These are phyloP conservation scores for Meteorus colon DNA, from an alignment of 2,888 invertebrate species.

Conservation along the genomic window DNA sequence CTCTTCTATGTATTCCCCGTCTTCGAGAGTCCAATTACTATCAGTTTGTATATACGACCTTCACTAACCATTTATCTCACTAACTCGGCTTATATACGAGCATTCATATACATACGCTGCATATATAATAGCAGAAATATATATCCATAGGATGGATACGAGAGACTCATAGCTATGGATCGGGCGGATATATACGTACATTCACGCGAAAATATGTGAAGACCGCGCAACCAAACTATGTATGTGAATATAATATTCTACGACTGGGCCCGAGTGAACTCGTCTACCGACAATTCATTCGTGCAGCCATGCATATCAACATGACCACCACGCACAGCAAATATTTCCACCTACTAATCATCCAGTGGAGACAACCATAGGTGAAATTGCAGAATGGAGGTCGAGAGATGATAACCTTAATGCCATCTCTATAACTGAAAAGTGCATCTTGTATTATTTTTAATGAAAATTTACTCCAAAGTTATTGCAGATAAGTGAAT, in stretches of 20 bases:
- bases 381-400: constrained; percentile 20
- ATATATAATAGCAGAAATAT: constrained; percentile 25
- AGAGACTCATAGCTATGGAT: constrained; percentile 5
- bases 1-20: constrained; percentile 18
- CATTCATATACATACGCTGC: constrained; percentile 19
- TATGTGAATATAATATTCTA: constrained; percentile 9
- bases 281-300: constrained; percentile 49
- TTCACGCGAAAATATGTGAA: constrained; percentile 10
- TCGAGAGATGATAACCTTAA: constrained; percentile 9
- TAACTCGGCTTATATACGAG: constrained; percentile 32
- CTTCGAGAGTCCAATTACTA: constrained; percentile 35
- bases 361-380: constrained; percentile 13
- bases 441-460: constrained; percentile 9
- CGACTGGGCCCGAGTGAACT: constrained; percentile 28
- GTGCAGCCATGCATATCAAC: constrained; percentile 52
- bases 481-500: neutral
- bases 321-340: constrained; percentile 35
- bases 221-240: neutral
- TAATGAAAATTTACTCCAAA: constrained; percentile 17
- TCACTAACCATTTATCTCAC: constrained; percentile 37
- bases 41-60: constrained; percentile 41
- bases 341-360: constrained; percentile 12
- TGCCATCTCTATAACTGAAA: constrained; percentile 9
- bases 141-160: constrained; percentile 22
- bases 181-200: constrained; percentile 16